These are phyloP conservation scores for Enteromius thamalakanensis DNA, from an alignment of 2,797 vertebrate species.

Conservation along the genomic window DNA sequence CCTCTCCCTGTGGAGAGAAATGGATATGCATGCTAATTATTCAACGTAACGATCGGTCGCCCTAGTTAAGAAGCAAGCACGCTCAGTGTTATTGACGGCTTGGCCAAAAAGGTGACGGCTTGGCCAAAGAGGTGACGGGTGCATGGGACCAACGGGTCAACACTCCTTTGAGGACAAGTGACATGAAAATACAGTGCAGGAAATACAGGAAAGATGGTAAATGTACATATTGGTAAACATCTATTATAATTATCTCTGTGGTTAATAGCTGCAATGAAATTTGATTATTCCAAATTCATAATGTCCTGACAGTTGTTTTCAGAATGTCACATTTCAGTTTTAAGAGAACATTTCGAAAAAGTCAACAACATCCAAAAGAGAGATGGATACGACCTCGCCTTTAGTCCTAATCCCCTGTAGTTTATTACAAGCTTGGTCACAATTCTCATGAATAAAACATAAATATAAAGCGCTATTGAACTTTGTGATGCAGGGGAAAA, in stretches of 20 bases:
- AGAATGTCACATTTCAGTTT: background rate
- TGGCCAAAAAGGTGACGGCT: too few relatives aligned
- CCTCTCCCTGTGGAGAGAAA: background rate
- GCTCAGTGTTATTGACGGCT: conserved; percentile 1
- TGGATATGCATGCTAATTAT: conserved; percentile 35
- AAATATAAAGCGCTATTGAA: conserved; percentile 1
- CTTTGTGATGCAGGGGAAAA: background rate
- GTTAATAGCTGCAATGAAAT: background rate
- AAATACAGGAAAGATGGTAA: background rate
- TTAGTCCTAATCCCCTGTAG: background rate
- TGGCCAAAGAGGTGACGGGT: conserved; percentile 1
- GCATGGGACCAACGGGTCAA: background rate
- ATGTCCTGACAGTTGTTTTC: background rate
- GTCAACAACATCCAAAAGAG: background rate
- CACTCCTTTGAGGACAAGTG: background rate
- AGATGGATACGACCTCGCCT: background rate
- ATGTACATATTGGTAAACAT: background rate
- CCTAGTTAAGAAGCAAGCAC: conserved; percentile 10
- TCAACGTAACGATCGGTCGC: background rate
- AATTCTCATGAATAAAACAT: conserved; percentile 28
- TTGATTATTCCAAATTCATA: background rate
- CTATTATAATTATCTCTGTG: background rate
- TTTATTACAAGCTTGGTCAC: background rate
- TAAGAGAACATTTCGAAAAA: background rate
- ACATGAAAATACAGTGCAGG: background rate